phyloP scores from a whole-genome alignment of 1,140 invertebrate genomes.

The Temnothorax curvispinosus region DNA sequence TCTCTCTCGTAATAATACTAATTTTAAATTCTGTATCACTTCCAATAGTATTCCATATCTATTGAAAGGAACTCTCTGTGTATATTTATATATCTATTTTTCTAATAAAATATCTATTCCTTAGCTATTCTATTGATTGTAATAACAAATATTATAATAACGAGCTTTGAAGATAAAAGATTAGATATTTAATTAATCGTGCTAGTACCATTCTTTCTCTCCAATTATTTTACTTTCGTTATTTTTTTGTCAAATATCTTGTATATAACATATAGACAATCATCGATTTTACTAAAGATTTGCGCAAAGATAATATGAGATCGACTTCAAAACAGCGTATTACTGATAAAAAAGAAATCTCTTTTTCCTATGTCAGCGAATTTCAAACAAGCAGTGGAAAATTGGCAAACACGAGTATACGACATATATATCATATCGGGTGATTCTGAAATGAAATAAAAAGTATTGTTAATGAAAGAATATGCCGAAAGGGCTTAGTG shows the following conservation, averaged over 20 bases:
- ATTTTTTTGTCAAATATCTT: not conserved
- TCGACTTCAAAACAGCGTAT: not conserved
- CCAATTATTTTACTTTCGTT: not conserved
- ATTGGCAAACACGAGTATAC: constrained; percentile 5
- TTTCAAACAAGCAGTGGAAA: not conserved
- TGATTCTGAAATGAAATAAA: not conserved
- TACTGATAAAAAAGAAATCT: not conserved
- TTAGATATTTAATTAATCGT: constrained; percentile 1
- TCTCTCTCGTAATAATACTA: not conserved
- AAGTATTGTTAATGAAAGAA: not conserved
- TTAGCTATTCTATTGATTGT: not conserved
- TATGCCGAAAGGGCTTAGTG: not conserved
- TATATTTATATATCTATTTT: too few relatives aligned
- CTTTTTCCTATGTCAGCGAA: constrained; percentile 8
- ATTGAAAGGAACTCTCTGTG: not conserved
- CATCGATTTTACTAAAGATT: not conserved
- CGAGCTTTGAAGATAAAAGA: not conserved
- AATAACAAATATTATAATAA: not conserved
- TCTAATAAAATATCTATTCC: not conserved
- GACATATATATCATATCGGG: not conserved
- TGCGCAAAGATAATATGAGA: not conserved
- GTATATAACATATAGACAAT: not conserved
- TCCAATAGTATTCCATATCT: not conserved
- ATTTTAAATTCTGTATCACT: not conserved
- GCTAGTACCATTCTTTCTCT: not conserved